Evolutionary conservation across 2,888 invertebrate species (phyloP), one percentile per base, ranked within the genome.

Genomic region (Spisula subtruncata): DNA sequence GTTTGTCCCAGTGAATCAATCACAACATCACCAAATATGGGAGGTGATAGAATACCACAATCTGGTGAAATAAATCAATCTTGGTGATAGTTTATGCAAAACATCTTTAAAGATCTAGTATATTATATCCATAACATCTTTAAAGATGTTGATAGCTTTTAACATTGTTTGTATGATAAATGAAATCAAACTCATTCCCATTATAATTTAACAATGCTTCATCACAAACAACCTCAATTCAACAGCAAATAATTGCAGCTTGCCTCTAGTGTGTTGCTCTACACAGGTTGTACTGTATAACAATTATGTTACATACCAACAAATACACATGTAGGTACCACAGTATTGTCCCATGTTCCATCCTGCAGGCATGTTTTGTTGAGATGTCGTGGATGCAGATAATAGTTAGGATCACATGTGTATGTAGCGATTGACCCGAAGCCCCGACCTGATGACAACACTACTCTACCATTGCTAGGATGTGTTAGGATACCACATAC

Each of bases 381-480:
- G 20, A 56, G 35, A 32, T 79, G 51, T 10, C 41, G 79, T 29
- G 75, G 46, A 35, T 51, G 35, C 1, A 83, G 14, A 29, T n/a
- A 18, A 82, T 83, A 80, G 16, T 60, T 79, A 1, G 79, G 20
- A 32, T 83, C 66, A 83, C 87, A 87, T 6, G 25, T 79, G 20
- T 87, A 87, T 25, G 87, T 87, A n/a, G 87, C 87, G 18, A 87
- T 60, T 0, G 87, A 87, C 12, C 83, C 79, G 5, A 83, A 80
- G 16, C 41, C 54, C 35, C 54, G 5, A 12, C 83, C 87, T 0
- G 32, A n/a, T 20, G 88, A 85, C 5, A 85, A 35, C 1, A 32
- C 25, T n/a, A 88, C 81, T 12, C 32, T 25, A 8, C 85, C 88
- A 88, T 85, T 88, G n/a, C 1, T 32, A 81, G 88, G 88, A 20